These are phyloP conservation scores for Eupristina koningsbergeri DNA, from an alignment of 1,140 invertebrate species.

Conservation along the genomic window DNA sequence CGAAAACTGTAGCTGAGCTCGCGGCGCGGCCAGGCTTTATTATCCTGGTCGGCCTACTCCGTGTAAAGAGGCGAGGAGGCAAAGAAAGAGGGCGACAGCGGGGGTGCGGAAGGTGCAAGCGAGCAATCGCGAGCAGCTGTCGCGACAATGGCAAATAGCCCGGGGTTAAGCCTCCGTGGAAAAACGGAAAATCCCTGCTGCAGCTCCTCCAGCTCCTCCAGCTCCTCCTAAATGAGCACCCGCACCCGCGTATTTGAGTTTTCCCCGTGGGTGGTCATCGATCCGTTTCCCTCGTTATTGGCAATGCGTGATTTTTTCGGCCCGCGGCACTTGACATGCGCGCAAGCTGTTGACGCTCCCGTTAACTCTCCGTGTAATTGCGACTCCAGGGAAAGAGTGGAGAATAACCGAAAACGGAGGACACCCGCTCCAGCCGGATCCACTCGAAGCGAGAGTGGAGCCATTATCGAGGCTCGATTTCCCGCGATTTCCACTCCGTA, in stretches of 20 bases:
- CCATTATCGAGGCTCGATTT: no score
- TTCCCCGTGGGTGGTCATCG: not conserved
- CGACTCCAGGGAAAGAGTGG: no score
- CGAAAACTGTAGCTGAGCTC: not conserved
- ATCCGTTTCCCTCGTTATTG: not conserved
- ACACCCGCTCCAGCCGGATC: no score
- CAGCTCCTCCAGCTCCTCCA: no score
- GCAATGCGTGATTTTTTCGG: slow-evolving; percentile 5
- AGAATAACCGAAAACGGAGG: no score
- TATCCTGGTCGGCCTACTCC: not conserved
- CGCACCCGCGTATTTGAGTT: not conserved
- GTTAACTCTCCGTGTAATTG: slow-evolving; percentile 3
- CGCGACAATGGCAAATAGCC: not conserved
- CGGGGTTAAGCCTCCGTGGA: not conserved
- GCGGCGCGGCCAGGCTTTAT: not conserved
- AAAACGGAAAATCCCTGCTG: not conserved
- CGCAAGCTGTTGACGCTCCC: not conserved
- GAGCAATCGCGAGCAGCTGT: slow-evolving; percentile 16
- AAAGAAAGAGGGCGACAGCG: not conserved
- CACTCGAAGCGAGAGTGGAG: no score
- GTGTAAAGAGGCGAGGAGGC: no score
- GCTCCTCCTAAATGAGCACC: no score
- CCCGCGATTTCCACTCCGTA: no score
- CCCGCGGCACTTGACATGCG: no score
- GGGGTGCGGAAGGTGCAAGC: not conserved